Base-by-base conservation (phyloP, 2,797 vertebrate species). In the Otolemur crassicaudatus region DNA sequence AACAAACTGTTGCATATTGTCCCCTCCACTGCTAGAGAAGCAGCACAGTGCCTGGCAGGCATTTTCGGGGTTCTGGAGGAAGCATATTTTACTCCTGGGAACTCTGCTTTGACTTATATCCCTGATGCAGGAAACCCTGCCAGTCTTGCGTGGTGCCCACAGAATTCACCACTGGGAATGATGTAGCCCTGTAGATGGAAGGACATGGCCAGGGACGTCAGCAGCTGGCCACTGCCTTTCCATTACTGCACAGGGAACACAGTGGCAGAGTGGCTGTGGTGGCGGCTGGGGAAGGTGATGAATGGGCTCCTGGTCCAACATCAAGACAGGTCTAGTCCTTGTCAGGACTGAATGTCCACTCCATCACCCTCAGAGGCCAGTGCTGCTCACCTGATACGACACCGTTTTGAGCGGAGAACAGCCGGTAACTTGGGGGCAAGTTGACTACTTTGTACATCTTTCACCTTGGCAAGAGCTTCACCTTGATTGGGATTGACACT, bases 111-210 rank as follows among this genome's bases (percentile, higher is more conserved):
- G 29, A 58, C 37, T 20, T 61, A 29, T 43, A 77, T 46, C 46
- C 34, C 5, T 22, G 23, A 19, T 88, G 31, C 16, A 34, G 58
- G 29, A 29, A 85, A 56, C 17, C 1, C n/a, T 72, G 8, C 31
- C 1, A 3, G n/a, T n/a, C 23, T 63, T 3, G 1, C 58, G 22
- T 31, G 7, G 43, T 19, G 12, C 17, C 22, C n/a, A 4, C 17
- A 81, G 14, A 7, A 5, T n/a, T 75, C 19, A 56, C 8, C 25
- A 27, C 29, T 12, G 9, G 31, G 31, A 69, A 43, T 5, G 2
- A 4, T 22, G 3, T 2, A 46, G 20, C 3, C 22, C 31, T 8
- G 27, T 25, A 60, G 79, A 58, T 2, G 46, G 29, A 46, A 46
- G 37, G 58, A 58, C 9, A 12, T 73, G 65, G 43, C 16, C 43